Evolutionary conservation across 2,888 invertebrate species (phyloP).

Genomic region (Eremobia ochroleuca): DNA sequence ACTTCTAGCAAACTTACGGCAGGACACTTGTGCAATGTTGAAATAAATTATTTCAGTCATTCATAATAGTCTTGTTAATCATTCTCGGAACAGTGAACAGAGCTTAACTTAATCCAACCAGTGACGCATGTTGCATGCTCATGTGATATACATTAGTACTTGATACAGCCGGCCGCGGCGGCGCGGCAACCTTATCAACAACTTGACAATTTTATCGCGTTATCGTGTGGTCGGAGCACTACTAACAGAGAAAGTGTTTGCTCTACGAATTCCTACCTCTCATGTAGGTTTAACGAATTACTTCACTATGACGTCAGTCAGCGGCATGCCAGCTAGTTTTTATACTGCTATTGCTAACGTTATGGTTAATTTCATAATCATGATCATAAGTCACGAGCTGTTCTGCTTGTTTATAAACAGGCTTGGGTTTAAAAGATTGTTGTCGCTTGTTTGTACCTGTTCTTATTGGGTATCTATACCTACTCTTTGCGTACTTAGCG

Average conservation of each 20-base stretch:
- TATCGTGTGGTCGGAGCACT: conserved; percentile 68
- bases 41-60: background rate
- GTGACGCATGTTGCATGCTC: conserved; percentile 73
- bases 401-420: conserved; percentile 30
- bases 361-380: conserved; percentile 55
- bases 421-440: conserved; percentile 20
- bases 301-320: conserved; percentile 72
- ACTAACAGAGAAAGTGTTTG: conserved; percentile 80
- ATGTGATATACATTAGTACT: conserved; percentile 70
- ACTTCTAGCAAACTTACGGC: background rate
- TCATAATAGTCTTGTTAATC: conserved; percentile 15
- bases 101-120: conserved; percentile 61
- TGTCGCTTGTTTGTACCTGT: conserved; percentile 22
- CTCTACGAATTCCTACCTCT: conserved; percentile 76
- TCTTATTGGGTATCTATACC: background rate
- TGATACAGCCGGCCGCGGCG: conserved; percentile 57
- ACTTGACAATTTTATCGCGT: conserved; percentile 68
- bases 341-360: conserved; percentile 32
- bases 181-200: conserved; percentile 63
- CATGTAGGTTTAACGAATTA: conserved; percentile 73
- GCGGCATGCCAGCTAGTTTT: conserved; percentile 36
- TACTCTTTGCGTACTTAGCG: background rate
- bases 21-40: background rate
- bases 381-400: conserved; percentile 50
- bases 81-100: conserved; percentile 39